Evolutionary conservation across 2,113 vertebrate species (phyloP), one percentile per base, ranked within the genome.

Genomic region (Rhipidura dahli): DNA sequence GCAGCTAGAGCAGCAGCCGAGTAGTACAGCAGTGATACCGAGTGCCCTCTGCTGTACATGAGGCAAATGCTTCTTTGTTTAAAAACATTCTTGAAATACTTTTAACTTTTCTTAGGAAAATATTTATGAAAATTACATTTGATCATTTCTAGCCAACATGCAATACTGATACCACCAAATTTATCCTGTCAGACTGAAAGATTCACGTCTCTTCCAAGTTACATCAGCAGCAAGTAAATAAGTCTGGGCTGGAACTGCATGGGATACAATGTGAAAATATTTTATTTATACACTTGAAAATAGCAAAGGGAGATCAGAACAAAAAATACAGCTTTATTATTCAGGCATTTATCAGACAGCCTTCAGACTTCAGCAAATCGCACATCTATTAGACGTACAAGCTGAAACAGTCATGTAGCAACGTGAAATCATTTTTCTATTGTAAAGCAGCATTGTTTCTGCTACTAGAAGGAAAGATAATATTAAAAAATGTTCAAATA

Each of bases 31-130:
- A 73, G 93, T 9, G 45, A 93, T 45, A 78, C 50, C 45, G 90
- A 87, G 73, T 83, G 97, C 98, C 98, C 98, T 98, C 98, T 98
- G 97, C 97, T 97, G 98, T 73, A 87, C 20, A 12, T 3, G 51
- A 72, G 42, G 57, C 72, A 94, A 98, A 85, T 60, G 81, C 79
- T 51, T 33, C 47, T 92, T 87, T 77, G 53, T 80, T 77, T 81
- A 47, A 39, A 69, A 54, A 23, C 15, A 42, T 7, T 22, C 53
- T 47, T 44, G 40, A 70, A 87, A 90, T 70, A 76, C 56, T 77
- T 39, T 2, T 1, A 89, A 83, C 65, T 93, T 92, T 37, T 40
- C 76, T 87, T 80, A 3, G 17, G 73, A 54, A 91, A 76, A 77
- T 27, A 71, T 63, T 82, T 45, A 60, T 59, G 70, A 71, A 92